phyloP scores from a whole-genome alignment of 1,140 invertebrate genomes.

The Aphis gossypii region DNA sequence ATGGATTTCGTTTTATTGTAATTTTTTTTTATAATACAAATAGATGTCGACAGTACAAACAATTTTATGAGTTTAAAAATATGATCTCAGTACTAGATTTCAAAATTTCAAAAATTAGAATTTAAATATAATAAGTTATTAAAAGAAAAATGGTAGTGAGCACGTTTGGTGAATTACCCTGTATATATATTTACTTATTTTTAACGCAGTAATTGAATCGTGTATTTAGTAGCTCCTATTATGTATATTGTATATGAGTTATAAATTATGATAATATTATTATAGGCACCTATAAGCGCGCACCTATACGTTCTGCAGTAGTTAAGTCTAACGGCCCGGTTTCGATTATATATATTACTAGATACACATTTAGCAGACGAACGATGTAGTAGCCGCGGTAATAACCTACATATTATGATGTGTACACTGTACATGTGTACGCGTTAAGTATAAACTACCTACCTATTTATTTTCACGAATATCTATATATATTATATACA shows the following conservation, averaged over 20 bases:
- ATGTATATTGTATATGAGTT: not conserved
- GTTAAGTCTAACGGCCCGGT: not conserved
- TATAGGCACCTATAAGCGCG: not conserved
- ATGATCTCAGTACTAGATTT: not conserved
- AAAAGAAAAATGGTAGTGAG: not conserved
- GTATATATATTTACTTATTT: not conserved
- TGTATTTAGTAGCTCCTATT: conserved; percentile 5
- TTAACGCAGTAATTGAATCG: not conserved
- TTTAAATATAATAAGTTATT: not conserved
- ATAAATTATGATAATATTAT: conserved; percentile 7
- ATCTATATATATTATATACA: no score
- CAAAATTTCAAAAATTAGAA: not conserved
- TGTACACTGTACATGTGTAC: not conserved
- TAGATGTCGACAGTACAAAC: no score
- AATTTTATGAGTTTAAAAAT: not conserved
- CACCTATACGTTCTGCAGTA: not conserved
- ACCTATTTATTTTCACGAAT: not conserved
- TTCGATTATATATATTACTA: not conserved
- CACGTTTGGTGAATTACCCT: not conserved
- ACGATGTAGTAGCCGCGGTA: not conserved
- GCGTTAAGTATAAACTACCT: not conserved
- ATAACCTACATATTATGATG: not conserved
- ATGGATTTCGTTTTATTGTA: not conserved
- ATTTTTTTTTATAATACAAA: not conserved
- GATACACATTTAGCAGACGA: not conserved